Evolutionary conservation across 2,888 invertebrate genomes (phyloP), one percentile per base, ranked within the genome.

Genomic region (Alloplasta piceator): DNA sequence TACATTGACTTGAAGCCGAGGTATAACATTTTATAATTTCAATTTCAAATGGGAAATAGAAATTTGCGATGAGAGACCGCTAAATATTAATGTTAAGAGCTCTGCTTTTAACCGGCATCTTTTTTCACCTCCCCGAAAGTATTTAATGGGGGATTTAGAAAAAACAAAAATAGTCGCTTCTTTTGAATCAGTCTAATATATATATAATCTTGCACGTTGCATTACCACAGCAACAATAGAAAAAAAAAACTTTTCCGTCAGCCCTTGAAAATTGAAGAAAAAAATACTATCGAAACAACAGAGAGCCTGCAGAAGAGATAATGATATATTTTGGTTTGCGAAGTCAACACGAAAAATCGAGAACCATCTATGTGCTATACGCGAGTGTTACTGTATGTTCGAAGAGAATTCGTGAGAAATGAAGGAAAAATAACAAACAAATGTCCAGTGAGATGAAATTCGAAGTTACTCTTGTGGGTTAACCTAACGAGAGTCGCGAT

Each of bases 141-240:
- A n/a, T n/a, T n/a, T n/a, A n/a, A n/a, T n/a, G n/a, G n/a, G n/a
- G n/a, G n/a, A n/a, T n/a, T n/a, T n/a, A n/a, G n/a, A n/a, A n/a
- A n/a, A n/a, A n/a, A n/a, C n/a, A n/a, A n/a, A n/a, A n/a, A n/a
- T n/a, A n/a, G n/a, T n/a, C n/a, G n/a, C n/a, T n/a, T n/a, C n/a
- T n/a, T n/a, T n/a, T n/a, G n/a, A n/a, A n/a, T n/a, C n/a, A n/a
- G n/a, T n/a, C n/a, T n/a, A n/a, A n/a, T n/a, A n/a, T n/a, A n/a
- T n/a, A n/a, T n/a, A n/a, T n/a, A n/a, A n/a, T 83, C 84, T 85
- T 86, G 88, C 89, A 89, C 89, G 87, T 87, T 87, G 87, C 87
- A 85, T 89, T 86, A 82, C 84, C 83, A 76, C 85, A 78, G 87
- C 85, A 85, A 85, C 84, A 84, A 84, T 80, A 76, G 63, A 80